A percentile compares a stretch with the other conserved stretches of the same genome.
These are phyloP conservation scores for Eristalis arbustorum DNA, from an alignment of 2,888 invertebrate genomes.

Conservation along the genomic window DNA sequence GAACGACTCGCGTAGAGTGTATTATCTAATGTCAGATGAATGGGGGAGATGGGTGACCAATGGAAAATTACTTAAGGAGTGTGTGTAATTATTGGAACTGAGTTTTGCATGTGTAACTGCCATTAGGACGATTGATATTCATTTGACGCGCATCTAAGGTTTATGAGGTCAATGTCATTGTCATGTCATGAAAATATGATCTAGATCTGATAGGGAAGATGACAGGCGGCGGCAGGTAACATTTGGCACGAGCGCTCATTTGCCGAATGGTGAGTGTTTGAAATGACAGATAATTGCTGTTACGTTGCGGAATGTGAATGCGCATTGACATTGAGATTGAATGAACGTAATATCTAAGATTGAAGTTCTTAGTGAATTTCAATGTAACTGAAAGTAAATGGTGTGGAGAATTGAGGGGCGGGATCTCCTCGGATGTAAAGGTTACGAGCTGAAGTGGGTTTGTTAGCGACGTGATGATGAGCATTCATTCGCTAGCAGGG, in stretches of 20 bases:
- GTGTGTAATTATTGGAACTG: constrained; percentile 3
- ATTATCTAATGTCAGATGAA: constrained; percentile 27
- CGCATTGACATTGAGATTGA: background rate
- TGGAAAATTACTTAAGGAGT: constrained; percentile 36
- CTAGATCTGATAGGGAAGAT: constrained; percentile 4
- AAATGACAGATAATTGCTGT: background rate
- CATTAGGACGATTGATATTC: constrained; percentile 17
- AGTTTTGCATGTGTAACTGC: constrained; percentile 21
- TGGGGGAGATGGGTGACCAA: background rate
- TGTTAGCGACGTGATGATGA: background rate
- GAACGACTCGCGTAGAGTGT: background rate
- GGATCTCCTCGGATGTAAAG: background rate
- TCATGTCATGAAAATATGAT: background rate
- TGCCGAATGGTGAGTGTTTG: background rate
- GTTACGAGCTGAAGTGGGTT: background rate
- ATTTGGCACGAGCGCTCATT: background rate
- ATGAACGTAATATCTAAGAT: background rate
- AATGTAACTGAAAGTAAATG: background rate
- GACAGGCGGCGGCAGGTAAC: background rate
- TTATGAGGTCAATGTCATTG: constrained; percentile 20
- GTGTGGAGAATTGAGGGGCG: background rate
- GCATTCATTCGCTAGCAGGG: background rate
- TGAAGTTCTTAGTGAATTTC: background rate
- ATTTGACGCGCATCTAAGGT: constrained; percentile 1
- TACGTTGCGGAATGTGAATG: background rate